phyloP scores from a whole-genome alignment of 92 coral and sea anemone genomes.

The Scolanthus callimorphus region DNA sequence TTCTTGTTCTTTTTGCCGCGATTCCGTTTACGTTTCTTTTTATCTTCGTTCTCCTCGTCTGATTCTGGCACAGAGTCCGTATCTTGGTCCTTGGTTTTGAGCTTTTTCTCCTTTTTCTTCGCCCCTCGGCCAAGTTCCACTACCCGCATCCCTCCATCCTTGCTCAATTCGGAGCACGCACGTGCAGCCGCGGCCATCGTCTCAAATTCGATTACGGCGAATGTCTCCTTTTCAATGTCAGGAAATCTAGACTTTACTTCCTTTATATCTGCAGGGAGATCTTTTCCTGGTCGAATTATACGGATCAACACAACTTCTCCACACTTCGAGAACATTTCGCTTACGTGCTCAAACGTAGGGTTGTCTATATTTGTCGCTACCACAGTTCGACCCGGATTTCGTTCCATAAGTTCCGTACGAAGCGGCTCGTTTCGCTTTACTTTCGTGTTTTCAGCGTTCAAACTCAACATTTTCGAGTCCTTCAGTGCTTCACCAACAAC shows the following conservation, averaged over 20 bases:
- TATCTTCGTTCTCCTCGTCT: conserved; percentile 83
- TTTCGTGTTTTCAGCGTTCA: conserved; percentile 88
- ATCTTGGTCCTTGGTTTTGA: conserved; percentile 64
- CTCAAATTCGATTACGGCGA: conserved; percentile 93
- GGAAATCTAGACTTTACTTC: conserved; percentile 59
- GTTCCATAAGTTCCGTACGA: conserved; percentile 81
- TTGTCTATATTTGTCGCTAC: conserved; percentile 75
- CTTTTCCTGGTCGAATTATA: conserved; percentile 84
- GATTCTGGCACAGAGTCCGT: conserved; percentile 77
- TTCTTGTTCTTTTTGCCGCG: conserved; percentile 72
- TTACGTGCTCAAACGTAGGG: conserved; percentile 80
- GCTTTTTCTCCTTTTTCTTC: conserved; percentile 71
- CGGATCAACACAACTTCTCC: conserved; percentile 95
- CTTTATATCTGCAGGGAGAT: conserved; percentile 86
- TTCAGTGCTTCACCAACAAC: conserved; percentile 89
- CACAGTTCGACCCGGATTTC: conserved; percentile 94
- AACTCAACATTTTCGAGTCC: conserved; percentile 57
- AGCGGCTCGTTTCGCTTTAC: conserved; percentile 69
- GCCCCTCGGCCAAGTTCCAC: conserved; percentile 77
- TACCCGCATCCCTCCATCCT: conserved; percentile 86
- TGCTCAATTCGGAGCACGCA: conserved; percentile 89
- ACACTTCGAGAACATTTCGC: conserved; percentile 92
- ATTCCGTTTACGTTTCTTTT: conserved; percentile 68
- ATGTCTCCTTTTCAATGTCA: conserved; percentile 73
- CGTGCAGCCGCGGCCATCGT: conserved; percentile 99